These are phyloP conservation scores for Brachylomia viminalis DNA, from an alignment of 2,888 invertebrate species.

Conservation along the genomic window DNA sequence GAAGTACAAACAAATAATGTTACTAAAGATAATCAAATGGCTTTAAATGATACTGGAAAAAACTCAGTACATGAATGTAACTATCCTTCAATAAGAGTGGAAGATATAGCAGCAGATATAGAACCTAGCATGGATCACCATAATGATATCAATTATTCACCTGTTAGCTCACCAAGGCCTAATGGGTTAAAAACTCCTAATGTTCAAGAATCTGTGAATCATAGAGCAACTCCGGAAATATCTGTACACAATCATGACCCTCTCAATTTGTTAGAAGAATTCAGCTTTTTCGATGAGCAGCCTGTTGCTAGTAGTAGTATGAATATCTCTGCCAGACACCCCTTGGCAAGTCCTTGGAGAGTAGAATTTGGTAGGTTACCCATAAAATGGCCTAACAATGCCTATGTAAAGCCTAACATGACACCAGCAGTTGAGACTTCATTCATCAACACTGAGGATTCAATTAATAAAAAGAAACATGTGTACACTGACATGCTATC, in stretches of 20 bases:
- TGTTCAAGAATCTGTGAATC: constrained; percentile 21
- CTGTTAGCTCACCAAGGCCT: constrained; percentile 79
- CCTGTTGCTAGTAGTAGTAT: constrained; percentile 88
- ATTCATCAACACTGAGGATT: constrained; percentile 80
- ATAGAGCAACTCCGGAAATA: constrained; percentile 51
- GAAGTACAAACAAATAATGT: constrained; percentile 2
- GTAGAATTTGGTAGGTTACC: constrained; percentile 84
- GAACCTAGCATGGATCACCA: constrained; percentile 72
- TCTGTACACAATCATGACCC: constrained; percentile 75
- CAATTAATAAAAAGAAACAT: constrained; percentile 81
- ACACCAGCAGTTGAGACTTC: constrained; percentile 88
- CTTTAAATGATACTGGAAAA: constrained; percentile 54
- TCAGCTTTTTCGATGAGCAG: constrained; percentile 85
- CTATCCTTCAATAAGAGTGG: constrained; percentile 79
- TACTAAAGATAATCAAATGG: constrained; percentile 20
- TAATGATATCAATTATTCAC: constrained; percentile 83
- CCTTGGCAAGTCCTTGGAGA: constrained; percentile 87
- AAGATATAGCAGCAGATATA: constrained; percentile 85
- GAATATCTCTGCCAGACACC: constrained; percentile 80
- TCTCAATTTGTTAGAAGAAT: constrained; percentile 78
- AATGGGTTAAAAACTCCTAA: constrained; percentile 53
- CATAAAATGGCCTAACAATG: constrained; percentile 86
- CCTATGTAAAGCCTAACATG: constrained; percentile 87
- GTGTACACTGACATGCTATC: constrained; percentile 84
- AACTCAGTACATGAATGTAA: constrained; percentile 64